phyloP scores from a whole-genome alignment of 2,113 vertebrate genomes.

The Eulacestoma nigropectus region DNA sequence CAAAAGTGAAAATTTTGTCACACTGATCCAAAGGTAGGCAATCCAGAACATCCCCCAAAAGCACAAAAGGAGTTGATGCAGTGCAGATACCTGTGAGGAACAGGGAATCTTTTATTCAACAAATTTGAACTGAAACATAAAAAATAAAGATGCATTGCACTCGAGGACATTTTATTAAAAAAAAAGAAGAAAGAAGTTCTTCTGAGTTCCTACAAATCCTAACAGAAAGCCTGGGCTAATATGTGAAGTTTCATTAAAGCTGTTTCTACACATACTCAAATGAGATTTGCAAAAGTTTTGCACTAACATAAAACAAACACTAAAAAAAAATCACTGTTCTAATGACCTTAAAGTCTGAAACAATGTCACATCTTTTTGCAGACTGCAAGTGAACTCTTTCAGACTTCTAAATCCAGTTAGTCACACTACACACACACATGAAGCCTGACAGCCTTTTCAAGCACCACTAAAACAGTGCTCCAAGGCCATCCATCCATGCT shows the following conservation, averaged over 20 bases:
- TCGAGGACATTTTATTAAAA: not conserved
- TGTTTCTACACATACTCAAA: not conserved
- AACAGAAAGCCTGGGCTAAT: not conserved
- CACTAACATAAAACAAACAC: not conserved
- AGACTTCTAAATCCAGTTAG: not conserved
- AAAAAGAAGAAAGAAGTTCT: not conserved
- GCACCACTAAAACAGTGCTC: not conserved
- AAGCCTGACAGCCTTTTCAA: not conserved
- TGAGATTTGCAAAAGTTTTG: not conserved
- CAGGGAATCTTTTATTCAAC: not conserved
- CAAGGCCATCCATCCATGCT: not conserved
- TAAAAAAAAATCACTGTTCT: not conserved
- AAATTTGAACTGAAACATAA: not conserved
- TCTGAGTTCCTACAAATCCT: not conserved
- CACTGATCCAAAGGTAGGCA: constrained; percentile 95
- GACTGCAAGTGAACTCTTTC: not conserved
- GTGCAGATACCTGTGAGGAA: constrained; percentile 87
- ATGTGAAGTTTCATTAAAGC: not conserved
- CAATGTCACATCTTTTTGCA: rapidly evolving
- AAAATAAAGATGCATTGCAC: not conserved
- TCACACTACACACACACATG: not conserved
- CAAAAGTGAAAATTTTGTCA: constrained; percentile 95
- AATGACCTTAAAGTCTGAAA: not conserved
- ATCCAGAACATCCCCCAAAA: constrained; percentile 94
- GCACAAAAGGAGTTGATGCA: constrained; percentile 90